Evolutionary conservation across 2,113 vertebrate genomes (phyloP).

Genomic region (Microcebus jonahi): DNA sequence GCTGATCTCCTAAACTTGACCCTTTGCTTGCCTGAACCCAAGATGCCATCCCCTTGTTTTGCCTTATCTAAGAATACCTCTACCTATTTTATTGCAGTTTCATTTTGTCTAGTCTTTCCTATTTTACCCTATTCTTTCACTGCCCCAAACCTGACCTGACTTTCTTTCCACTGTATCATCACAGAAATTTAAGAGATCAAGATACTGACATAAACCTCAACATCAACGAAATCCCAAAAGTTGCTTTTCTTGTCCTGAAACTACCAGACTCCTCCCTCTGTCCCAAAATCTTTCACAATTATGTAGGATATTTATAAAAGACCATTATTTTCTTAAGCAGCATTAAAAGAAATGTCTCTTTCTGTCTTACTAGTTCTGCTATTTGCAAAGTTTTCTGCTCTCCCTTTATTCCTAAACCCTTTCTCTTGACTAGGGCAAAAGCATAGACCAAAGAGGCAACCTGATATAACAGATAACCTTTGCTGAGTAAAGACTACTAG

Average conservation of each 20-base stretch:
- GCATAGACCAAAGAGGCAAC: background rate
- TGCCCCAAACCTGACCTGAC: background rate
- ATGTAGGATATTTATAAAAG: background rate
- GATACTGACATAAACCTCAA: background rate
- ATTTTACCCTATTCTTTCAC: background rate
- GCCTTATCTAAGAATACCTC: background rate
- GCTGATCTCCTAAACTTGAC: background rate
- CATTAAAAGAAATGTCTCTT: background rate
- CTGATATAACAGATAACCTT: background rate
- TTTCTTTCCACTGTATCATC: background rate
- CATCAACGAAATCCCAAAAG: background rate
- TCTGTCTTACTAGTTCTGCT: background rate
- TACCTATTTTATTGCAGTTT: background rate
- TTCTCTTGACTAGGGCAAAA: background rate
- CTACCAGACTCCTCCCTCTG: background rate
- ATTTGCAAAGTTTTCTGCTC: background rate
- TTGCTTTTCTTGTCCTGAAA: conserved; percentile 11
- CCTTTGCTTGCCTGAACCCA: background rate
- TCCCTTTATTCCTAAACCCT: background rate
- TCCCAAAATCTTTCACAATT: background rate
- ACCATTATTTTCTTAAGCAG: conserved; percentile 22
- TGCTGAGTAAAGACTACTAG: background rate
- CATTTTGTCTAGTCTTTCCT: background rate
- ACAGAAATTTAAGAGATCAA: background rate
- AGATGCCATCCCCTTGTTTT: background rate